A percentile compares a stretch with the other conserved stretches of the same genome.
These are phyloP conservation scores for Hydropsyche tenuis DNA, from an alignment of 1,140 invertebrate genomes.

Conservation along the genomic window DNA sequence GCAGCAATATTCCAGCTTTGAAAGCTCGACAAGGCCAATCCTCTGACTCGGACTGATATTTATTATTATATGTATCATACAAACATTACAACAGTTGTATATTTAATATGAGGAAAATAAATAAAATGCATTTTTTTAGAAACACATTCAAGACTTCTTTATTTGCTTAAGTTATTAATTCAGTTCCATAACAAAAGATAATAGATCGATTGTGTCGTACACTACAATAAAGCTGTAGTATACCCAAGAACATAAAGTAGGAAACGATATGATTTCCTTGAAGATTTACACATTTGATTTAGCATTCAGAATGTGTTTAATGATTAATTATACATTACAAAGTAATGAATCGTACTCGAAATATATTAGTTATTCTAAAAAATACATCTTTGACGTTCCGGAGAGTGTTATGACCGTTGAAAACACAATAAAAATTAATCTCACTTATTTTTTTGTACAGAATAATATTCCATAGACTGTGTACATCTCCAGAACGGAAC, in stretches of 20 bases:
- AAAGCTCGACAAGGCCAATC: neutral
- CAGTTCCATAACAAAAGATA: constrained; percentile 48
- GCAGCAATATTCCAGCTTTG: neutral
- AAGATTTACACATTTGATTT: constrained; percentile 4
- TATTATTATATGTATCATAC: neutral
- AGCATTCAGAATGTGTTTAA: neutral
- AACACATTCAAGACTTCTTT: constrained; percentile 48
- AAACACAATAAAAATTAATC: too few species aligned
- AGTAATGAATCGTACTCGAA: neutral
- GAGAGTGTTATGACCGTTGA: neutral
- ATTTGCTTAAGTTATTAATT: constrained; percentile 47
- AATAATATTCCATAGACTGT: too few species aligned
- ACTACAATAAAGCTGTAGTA: constrained; percentile 42
- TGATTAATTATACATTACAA: too few species aligned
- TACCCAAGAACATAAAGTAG: constrained; percentile 31
- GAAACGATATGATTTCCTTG: neutral
- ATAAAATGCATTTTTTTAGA: constrained; percentile 36
- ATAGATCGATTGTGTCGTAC: constrained; percentile 44
- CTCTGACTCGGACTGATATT: neutral
- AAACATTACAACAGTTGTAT: neutral
- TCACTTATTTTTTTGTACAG: too few species aligned
- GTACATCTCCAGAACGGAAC: too few species aligned
- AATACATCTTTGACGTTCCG: neutral
- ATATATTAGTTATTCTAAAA: neutral
- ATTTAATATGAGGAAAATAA: constrained; percentile 28